phyloP scores from a whole-genome alignment of 2,888 invertebrate species.

The Carabus problematicus region DNA sequence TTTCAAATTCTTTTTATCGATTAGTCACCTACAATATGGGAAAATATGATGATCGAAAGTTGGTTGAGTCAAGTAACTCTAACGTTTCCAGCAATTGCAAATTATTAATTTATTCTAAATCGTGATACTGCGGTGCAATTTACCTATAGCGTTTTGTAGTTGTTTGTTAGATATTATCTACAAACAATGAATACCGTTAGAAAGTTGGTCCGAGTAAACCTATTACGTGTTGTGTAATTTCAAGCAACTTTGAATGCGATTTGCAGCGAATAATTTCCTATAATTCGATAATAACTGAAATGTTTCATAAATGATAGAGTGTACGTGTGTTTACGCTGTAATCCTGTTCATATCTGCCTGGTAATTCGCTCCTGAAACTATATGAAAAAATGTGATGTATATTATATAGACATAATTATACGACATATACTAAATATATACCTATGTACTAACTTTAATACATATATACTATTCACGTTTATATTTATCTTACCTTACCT shows the following conservation, averaged over 20 bases:
- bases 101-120: slow-evolving; percentile 32
- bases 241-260: slow-evolving; percentile 27
- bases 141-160: slow-evolving; percentile 31
- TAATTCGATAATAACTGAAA: slow-evolving; percentile 23
- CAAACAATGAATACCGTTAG: slow-evolving; percentile 29
- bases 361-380: too few species aligned
- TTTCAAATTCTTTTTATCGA: too few species aligned
- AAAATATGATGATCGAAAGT: too few species aligned
- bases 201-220: slow-evolving; percentile 34
- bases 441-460: too few species aligned
- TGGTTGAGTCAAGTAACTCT: too few species aligned
- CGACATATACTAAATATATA: too few species aligned
- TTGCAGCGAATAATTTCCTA: slow-evolving; percentile 34
- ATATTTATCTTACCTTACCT: too few species aligned
- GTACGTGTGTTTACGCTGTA: not conserved
- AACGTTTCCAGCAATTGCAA: not conserved
- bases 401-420: too few species aligned
- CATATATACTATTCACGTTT: too few species aligned
- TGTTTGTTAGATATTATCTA: slow-evolving; percentile 37
- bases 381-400: too few species aligned
- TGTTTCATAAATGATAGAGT: slow-evolving; percentile 31
- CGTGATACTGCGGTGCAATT: slow-evolving; percentile 4
- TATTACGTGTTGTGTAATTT: slow-evolving; percentile 33
- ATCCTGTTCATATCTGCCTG: too few species aligned
- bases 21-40: too few species aligned